Base-by-base conservation (phyloP, 2,888 invertebrate genomes). In the Tineola bisselliella region DNA sequence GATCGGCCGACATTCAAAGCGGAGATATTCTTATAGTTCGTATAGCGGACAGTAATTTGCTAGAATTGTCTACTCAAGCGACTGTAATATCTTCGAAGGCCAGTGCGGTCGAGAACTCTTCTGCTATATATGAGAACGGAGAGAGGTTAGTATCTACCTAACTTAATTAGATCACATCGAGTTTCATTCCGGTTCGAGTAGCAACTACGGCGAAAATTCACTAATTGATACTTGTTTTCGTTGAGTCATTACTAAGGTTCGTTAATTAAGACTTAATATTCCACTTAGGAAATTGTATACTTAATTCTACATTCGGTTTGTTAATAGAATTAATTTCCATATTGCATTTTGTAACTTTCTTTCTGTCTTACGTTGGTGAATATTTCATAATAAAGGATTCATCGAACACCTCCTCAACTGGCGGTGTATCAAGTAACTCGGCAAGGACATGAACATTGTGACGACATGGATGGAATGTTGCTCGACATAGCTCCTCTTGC, bases 21-120 rank as follows among this genome's bases (percentile, higher is more conserved):
- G 92, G 92, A 15, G 92, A 92, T 79, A 90, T 92, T 67, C 88
- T 92, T 67, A 88, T 92, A 73, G 91, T 92, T 57, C 89, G 91
- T 76, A 91, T 92, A 77, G 90, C 91, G 68, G 91, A 92, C 76
- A 84, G 89, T 61, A 78, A 88, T 68, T 82, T 91, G 61, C 81
- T 87, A 62, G 81, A 86, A 65, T 72, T 70, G 64, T 69, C 73
- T 64, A 69, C 68, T 60, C 71, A 69, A 57, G 61, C 58, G 31
- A 58, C 19, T 33, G 3, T 58, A 25, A 18, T 25, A 25, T 48
- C 48, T 19, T 19, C n/a, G 1, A 56, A 56, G 12, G 19, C 19
- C 18, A 18, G 8, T 17, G 5, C 18, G 15, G 48, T 17, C 13
- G 48, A 48, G 61, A 81, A 81, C 68, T 54, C 54, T 19, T 25